Conservation (phyloP, 2,888 invertebrate species). For the Drosophila parthenogenetica region DNA sequence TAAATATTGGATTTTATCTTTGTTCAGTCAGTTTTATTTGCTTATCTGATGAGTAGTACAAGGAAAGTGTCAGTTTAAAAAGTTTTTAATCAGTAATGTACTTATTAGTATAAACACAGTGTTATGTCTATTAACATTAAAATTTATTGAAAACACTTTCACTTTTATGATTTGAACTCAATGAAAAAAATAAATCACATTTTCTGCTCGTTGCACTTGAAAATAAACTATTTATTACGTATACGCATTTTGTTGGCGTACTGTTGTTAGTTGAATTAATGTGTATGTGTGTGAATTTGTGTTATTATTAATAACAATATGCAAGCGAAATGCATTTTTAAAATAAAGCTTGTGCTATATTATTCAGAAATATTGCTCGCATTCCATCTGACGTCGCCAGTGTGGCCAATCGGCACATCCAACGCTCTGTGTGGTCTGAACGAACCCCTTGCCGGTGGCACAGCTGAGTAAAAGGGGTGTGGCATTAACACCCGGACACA, state of each 20-base stretch:
- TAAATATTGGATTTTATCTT: no score
- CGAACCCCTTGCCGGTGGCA: slow-evolving; percentile 75
- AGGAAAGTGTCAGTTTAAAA: neutral
- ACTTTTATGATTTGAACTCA: neutral
- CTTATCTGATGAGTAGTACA: slow-evolving; percentile 6
- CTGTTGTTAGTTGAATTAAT: slow-evolving; percentile 14
- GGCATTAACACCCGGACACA: slow-evolving; percentile 67
- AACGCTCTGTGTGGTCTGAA: slow-evolving; percentile 64
- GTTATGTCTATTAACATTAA: slow-evolving; percentile 9
- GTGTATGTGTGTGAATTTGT: neutral
- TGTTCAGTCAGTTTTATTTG: slow-evolving; percentile 7
- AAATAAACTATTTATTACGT: slow-evolving; percentile 3
- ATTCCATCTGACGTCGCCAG: slow-evolving; percentile 77
- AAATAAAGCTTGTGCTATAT: neutral
- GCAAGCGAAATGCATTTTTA: slow-evolving; percentile 1
- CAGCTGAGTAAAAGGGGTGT: slow-evolving; percentile 71
- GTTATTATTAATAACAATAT: slow-evolving; percentile 14
- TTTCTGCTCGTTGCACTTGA: slow-evolving; percentile 3
- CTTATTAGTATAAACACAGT: slow-evolving; percentile 2
- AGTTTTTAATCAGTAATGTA: neutral
- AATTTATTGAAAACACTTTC: slow-evolving; percentile 9
- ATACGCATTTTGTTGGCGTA: slow-evolving; percentile 4
- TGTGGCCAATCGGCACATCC: slow-evolving; percentile 78
- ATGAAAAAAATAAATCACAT: slow-evolving; percentile 20
- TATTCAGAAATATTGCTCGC: slow-evolving; percentile 72